Evolutionary conservation across 2,888 invertebrate genomes (phyloP).

Genomic region (Lysandra coridon): DNA sequence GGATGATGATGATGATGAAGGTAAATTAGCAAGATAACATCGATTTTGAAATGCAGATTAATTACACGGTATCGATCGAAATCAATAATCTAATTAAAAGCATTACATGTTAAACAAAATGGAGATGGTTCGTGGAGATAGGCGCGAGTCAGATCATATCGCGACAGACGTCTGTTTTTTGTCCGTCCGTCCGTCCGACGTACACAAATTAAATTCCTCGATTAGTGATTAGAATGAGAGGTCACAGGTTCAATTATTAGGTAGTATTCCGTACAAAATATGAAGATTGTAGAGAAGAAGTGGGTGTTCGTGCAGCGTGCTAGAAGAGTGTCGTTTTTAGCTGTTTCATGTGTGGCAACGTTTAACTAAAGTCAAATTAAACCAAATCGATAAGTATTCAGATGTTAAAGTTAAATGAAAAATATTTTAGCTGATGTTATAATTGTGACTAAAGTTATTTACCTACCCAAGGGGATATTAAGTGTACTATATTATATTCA

Average conservation of each 20-base stretch:
- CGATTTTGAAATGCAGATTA: conserved; percentile 71
- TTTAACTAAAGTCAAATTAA: no score
- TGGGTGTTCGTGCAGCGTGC: not conserved
- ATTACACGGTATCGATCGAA: conserved; percentile 74
- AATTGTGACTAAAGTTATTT: no score
- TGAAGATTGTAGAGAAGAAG: not conserved
- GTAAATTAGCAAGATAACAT: conserved; percentile 53
- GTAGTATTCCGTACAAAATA: not conserved
- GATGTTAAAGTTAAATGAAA: no score
- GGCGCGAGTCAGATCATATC: conserved; percentile 76
- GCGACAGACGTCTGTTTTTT: conserved; percentile 70
- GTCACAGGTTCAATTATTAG: not conserved
- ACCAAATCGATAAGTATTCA: no score
- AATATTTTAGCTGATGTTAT: no score
- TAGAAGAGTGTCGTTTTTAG: no score
- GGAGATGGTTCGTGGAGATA: conserved; percentile 75
- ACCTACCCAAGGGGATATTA: no score
- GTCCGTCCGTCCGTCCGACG: conserved; percentile 64
- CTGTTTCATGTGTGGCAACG: no score
- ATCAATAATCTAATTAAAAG: conserved; percentile 81
- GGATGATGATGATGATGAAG: conserved; percentile 45
- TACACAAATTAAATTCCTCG: conserved; percentile 63
- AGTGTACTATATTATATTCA: no score
- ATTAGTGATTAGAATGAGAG: not conserved
- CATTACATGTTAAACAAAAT: conserved; percentile 78